Evolutionary conservation across 2,888 invertebrate species (phyloP).

Genomic region (Sepiola atlantica): DNA sequence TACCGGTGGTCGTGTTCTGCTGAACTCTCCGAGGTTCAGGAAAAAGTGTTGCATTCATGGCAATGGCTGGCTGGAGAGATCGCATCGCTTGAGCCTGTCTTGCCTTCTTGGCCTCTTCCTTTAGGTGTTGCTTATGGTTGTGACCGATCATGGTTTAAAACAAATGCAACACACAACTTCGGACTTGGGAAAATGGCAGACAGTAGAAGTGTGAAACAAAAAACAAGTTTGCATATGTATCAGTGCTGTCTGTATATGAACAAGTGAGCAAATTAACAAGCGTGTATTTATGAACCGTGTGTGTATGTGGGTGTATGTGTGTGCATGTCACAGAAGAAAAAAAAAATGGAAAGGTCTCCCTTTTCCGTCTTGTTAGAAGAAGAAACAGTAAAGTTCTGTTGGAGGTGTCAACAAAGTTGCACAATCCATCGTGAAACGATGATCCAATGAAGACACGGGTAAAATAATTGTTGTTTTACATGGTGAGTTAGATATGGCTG

Average conservation of each 20-base stretch:
- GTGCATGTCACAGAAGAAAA: neutral
- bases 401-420: neutral
- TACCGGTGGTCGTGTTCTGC: neutral
- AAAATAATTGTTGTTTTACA: neutral
- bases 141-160: constrained; percentile 33
- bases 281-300: neutral
- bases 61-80: neutral
- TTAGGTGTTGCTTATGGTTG: neutral
- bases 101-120: constrained; percentile 23
- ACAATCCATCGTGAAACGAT: constrained; percentile 36
- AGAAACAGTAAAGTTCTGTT: neutral
- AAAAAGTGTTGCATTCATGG: neutral
- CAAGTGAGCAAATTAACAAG: neutral
- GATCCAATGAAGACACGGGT: neutral
- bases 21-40: neutral
- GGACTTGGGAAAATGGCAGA: neutral
- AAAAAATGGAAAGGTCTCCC: neutral
- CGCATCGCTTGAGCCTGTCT: constrained; percentile 24
- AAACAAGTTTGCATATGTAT: neutral
- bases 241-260: neutral
- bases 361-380: neutral
- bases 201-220: neutral
- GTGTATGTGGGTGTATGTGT: neutral
- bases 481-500: neutral
- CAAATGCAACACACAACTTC: neutral